A percentile compares a stretch with the other conserved stretches of the same genome.
phyloP scores from a whole-genome alignment of 2,113 vertebrate genomes.

The Dryoscopus gambensis region DNA sequence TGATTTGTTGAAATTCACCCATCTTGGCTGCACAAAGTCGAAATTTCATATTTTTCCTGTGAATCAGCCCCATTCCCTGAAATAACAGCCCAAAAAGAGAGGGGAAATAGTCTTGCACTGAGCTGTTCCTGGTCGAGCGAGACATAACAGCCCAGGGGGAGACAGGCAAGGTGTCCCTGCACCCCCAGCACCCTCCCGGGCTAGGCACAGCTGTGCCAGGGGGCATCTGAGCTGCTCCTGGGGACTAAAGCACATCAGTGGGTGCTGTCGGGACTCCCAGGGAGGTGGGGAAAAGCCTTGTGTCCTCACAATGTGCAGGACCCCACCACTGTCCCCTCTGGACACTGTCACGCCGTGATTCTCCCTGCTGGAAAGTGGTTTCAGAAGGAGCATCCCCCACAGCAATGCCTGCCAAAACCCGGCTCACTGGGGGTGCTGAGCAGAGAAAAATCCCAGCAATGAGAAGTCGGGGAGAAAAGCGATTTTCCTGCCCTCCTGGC shows the following conservation, averaged over 20 bases:
- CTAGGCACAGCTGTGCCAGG: neutral
- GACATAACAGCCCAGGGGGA: neutral
- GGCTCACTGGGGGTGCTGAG: neutral
- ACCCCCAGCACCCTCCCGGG: neutral
- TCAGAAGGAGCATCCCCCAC: neutral
- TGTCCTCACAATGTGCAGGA: accelerated
- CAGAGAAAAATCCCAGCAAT: neutral
- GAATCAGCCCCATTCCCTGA: constrained; percentile 56
- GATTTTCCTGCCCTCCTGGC: neutral
- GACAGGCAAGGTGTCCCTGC: neutral
- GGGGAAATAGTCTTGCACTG: constrained; percentile 25
- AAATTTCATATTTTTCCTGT: constrained; percentile 66
- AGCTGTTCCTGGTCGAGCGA: neutral
- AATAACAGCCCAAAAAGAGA: constrained; percentile 41
- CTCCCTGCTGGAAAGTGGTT: neutral
- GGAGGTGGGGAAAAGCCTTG: neutral
- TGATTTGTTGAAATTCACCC: constrained; percentile 61
- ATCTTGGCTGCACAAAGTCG: constrained; percentile 26
- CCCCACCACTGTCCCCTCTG: accelerated
- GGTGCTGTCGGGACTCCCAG: neutral
- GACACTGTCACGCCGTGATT: accelerated
- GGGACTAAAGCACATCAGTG: neutral
- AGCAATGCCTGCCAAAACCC: neutral
- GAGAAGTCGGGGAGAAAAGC: accelerated
- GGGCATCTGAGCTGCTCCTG: neutral